A percentile compares a stretch with the other conserved stretches of the same genome.
Conservation (phyloP, 2,888 invertebrate species). For the Cantharis rufa region DNA sequence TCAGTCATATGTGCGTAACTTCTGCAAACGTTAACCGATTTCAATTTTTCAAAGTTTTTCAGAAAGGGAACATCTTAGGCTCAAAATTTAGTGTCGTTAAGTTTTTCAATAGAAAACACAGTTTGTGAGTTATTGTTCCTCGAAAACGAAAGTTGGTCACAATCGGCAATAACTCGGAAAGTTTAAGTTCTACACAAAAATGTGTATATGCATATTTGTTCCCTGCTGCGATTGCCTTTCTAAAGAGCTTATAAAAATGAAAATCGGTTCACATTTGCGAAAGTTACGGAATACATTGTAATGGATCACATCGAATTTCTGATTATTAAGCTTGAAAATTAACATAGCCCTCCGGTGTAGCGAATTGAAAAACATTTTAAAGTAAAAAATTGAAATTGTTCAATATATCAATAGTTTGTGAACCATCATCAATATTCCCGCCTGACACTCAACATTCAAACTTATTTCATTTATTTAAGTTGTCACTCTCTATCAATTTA, state of each 20-base stretch:
- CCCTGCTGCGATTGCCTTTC: background rate
- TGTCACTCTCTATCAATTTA: background rate
- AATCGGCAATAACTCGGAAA: background rate
- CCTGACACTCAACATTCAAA: background rate
- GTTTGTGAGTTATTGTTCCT: background rate
- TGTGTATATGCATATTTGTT: background rate
- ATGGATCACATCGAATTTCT: background rate
- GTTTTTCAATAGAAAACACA: background rate
- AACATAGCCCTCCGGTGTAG: background rate
- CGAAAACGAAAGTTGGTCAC: background rate
- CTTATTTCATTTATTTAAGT: constrained; percentile 2
- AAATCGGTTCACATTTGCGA: background rate
- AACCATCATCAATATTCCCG: background rate
- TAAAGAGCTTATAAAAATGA: background rate
- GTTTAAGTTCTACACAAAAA: background rate
- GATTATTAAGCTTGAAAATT: background rate
- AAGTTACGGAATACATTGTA: background rate
- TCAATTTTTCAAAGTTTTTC: background rate
- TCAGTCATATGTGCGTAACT: background rate
- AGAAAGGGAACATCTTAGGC: background rate
- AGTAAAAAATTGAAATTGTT: background rate
- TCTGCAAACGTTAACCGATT: background rate
- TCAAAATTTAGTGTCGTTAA: background rate
- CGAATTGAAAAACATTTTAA: background rate
- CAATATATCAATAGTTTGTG: background rate